These are phyloP conservation scores for Hemibagrus wyckioides DNA, from an alignment of 2,113 vertebrate genomes.

Conservation along the genomic window DNA sequence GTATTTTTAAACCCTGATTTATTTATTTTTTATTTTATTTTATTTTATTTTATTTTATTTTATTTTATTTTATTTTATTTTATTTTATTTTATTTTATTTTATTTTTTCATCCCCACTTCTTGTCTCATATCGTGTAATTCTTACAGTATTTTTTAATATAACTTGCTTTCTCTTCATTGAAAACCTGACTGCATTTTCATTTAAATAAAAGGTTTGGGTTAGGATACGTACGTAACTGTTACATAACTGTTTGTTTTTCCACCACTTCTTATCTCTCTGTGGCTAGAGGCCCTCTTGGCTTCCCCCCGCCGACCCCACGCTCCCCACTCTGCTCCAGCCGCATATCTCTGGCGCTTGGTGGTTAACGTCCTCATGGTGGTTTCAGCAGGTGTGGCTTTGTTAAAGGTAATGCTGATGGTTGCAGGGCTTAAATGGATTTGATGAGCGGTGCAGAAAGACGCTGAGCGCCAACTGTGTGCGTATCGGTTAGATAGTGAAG, in stretches of 20 bases:
- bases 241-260: constrained; percentile 56
- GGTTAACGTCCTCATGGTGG: constrained; percentile 72
- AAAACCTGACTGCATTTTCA: constrained; percentile 24
- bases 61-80: no score
- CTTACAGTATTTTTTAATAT: not conserved
- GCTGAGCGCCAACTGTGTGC: constrained; percentile 51
- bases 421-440: constrained; percentile 53
- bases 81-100: no score
- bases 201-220: not conserved
- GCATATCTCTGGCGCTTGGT: constrained; percentile 64
- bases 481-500: constrained; percentile 62
- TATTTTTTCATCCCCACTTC: not conserved
- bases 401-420: constrained; percentile 38
- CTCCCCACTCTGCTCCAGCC: constrained; percentile 56
- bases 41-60: not conserved
- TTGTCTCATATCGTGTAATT: no score
- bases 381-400: constrained; percentile 69
- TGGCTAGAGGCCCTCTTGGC: constrained; percentile 43
- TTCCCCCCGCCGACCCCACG: no score
- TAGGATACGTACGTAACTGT: constrained; percentile 25
- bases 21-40: not conserved
- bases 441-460: constrained; percentile 61
- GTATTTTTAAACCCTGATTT: not conserved
- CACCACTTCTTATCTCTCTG: constrained; percentile 51
- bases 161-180: not conserved